phyloP scores from a whole-genome alignment of 2,797 vertebrate species.

The Gouania willdenowi region DNA sequence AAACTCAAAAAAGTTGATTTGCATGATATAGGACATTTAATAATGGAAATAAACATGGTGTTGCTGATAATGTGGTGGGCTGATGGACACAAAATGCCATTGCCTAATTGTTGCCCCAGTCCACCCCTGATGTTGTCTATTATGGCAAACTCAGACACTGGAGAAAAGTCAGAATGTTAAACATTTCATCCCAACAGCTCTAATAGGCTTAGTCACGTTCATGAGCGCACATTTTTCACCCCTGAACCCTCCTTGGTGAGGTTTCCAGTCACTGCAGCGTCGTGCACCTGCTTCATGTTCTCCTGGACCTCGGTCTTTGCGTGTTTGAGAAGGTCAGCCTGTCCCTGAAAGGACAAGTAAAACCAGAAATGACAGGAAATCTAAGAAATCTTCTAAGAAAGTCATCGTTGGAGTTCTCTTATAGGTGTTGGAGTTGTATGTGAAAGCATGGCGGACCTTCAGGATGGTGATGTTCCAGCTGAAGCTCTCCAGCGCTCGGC shows the following conservation, averaged over 20 bases:
- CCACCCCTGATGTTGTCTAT: no score
- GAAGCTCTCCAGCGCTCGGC: constrained; percentile 89
- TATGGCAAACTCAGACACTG: background rate
- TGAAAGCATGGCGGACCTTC: constrained; percentile 75
- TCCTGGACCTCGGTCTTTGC: constrained; percentile 89
- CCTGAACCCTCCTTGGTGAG: constrained; percentile 77
- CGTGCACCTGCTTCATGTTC: constrained; percentile 91
- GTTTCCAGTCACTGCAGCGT: constrained; percentile 84
- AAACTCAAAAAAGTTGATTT: no score
- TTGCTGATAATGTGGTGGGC: no score
- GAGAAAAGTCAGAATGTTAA: background rate
- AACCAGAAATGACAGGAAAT: background rate
- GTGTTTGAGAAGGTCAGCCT: constrained; percentile 89
- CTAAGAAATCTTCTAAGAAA: constrained; percentile 22
- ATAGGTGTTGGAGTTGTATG: background rate
- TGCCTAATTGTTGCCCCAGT: no score
- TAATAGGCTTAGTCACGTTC: constrained; percentile 72
- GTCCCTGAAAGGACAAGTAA: constrained; percentile 75
- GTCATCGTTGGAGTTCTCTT: background rate
- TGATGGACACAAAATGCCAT: no score
- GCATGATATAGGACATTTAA: no score
- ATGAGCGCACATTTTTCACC: constrained; percentile 60
- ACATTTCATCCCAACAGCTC: constrained; percentile 24
- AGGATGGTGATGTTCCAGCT: constrained; percentile 97
- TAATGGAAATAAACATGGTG: no score